Evolutionary conservation across 2,888 invertebrate genomes (phyloP), one percentile per base, ranked within the genome.

Genomic region (Urechis unicinctus): DNA sequence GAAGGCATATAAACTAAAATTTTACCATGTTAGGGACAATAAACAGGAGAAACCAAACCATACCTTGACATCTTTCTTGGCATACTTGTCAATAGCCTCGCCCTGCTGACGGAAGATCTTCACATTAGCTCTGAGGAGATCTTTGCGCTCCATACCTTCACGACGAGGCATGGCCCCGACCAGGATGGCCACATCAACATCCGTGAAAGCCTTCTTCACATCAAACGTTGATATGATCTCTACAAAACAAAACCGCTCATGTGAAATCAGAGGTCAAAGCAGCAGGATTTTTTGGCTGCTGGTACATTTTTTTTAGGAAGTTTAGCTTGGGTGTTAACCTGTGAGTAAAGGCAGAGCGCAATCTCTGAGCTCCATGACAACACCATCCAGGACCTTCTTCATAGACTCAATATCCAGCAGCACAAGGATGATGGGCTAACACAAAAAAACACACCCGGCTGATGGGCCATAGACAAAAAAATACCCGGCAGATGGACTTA

Each of bases 111-210:
- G 94, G 81, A 98, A 98, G 74, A 99, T 98, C 78, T 90, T 92
- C 3, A 97, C 96, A 80, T 98, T 99, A 36, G 96, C 97, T 21
- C 92, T 88, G 2, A 98, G 83, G 42, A 99, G 84, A 76, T 99
- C 98, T 79, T 97, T 98, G 55, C 98, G 85, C 79, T 98, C 97
- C 98, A 98, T 99, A 53, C 97, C 97, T 77, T 91, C 87, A 73
- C 88, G 89, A 53, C 98, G 86, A 1, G 98, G 98, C 96, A 97
- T 96, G 30, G 97, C 88, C 31, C 98, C 98, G 46, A 98, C 95
- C 58, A 98, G 82, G 78, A 98, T 95, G 42, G 95, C 97, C 52
- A 93, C 92, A 64, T 93, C 89, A 49, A 94, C 90, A 81, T 94
- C 90, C 75, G 89, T 90, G 79, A 98, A 98, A n/a, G 92, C 98